Base-by-base conservation (phyloP, 2,113 vertebrate genomes). In the Chiloscyllium plagiosum region DNA sequence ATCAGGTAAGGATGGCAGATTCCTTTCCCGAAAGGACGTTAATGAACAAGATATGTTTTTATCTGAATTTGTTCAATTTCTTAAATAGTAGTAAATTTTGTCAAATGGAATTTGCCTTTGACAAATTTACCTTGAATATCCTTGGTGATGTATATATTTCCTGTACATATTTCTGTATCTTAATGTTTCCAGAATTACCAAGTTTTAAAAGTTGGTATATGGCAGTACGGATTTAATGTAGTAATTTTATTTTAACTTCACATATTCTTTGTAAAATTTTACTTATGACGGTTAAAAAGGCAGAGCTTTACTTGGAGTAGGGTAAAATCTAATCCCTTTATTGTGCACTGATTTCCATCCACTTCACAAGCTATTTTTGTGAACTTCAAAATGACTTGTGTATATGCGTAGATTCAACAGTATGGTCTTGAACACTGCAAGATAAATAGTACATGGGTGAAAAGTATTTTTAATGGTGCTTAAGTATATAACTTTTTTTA, bases 301-400 rank as follows among this genome's bases (percentile, higher is more conserved):
- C 78, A 47, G 80, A 83, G 37, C 80, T 42, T 83, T 37, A 83
- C 15, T 42, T 83, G 37, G 4, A 19, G 37, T 83, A 83, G 78
- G 78, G 19, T 13, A 20, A 20, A 7, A 83, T 83, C 17, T 22
- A 37, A 83, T 42, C 37, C 37, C 17, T 83, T 83, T 42, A 37
- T 50, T 56, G 52, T 10, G n/a, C 66, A 70, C 37, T 89, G 19
- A 42, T 66, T 72, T 66, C 37, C 8, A 17, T 70, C 26, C 20
- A 37, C 69, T 68, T 68, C n/a, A n/a, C 24, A 5, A 33, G n/a
- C 4, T 70, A 26, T 47, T 22, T 95, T 95, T 95, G 97, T 97
- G 33, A 29, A 50, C 7, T 92, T 24, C 83, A 86, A 56, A 8
- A 5, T 56, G 26, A 29, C 12, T 83, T 50, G 29, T 89, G 33